These are phyloP conservation scores for Potamilus streckersoni DNA, from an alignment of 1,140 invertebrate species.

Conservation along the genomic window DNA sequence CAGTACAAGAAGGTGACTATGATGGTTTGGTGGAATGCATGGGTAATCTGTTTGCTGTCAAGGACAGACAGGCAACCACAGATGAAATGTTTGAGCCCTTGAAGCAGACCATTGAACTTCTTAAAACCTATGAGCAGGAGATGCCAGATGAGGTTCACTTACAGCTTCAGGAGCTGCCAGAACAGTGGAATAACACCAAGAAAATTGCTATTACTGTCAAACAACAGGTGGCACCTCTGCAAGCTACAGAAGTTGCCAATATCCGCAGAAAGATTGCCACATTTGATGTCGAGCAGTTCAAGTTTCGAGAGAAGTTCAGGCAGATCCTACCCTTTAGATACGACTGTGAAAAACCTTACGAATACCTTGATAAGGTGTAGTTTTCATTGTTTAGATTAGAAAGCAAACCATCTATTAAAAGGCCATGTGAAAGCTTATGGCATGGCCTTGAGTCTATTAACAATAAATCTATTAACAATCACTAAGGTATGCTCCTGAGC, in stretches of 20 bases:
- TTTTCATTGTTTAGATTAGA: too few relatives aligned
- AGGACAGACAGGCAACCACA: constrained; percentile 68
- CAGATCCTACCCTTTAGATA: constrained; percentile 75
- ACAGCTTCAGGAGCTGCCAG: constrained; percentile 85
- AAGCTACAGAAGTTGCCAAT: constrained; percentile 92
- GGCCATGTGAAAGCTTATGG: too few relatives aligned
- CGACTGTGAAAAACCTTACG: constrained; percentile 83
- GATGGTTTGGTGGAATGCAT: constrained; percentile 69
- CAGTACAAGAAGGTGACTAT: constrained; percentile 70
- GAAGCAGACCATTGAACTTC: constrained; percentile 74
- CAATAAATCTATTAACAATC: too few relatives aligned
- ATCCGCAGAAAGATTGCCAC: constrained; percentile 86
- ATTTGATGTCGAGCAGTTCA: constrained; percentile 86
- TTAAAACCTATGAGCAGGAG: constrained; percentile 71
- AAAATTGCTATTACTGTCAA: constrained; percentile 91
- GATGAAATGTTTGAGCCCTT: constrained; percentile 94
- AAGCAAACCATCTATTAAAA: too few relatives aligned
- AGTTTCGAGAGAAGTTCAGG: constrained; percentile 88
- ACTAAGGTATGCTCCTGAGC: too few relatives aligned
- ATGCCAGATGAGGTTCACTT: constrained; percentile 71
- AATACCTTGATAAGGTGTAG: constrained; percentile 77
- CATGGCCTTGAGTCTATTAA: too few relatives aligned
- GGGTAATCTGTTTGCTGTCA: constrained; percentile 70
- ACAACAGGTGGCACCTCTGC: constrained; percentile 93
- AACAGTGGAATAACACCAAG: constrained; percentile 96